Evolutionary conservation across 2,113 vertebrate genomes (phyloP), one percentile per base, ranked within the genome.

Genomic region (Rhizomys pruinosus): DNA sequence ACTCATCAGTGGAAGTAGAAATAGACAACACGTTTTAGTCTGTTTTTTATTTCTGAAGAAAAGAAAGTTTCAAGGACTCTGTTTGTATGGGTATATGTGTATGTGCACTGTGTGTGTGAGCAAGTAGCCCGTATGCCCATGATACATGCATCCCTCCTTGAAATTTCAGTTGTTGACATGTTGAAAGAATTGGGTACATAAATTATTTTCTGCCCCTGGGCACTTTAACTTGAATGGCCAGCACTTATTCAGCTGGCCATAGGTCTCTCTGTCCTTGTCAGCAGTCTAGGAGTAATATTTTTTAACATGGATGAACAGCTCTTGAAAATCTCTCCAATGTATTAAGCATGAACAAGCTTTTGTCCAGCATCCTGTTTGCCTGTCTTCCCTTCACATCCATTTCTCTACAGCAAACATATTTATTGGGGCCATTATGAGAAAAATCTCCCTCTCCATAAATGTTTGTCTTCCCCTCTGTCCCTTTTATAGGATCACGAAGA

Each of bases 251-350:
- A 90, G 81, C 84, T 89, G 97, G 85, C 95, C 95, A 84, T 37
- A 95, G 96, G 93, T 96, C 97, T 97, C 92, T 59, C 89, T 95
- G 97, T 97, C 97, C 98, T 98, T 97, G 96, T 97, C 98, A 97
- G 88, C 55, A 87, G 95, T 96, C 97, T 94, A 96, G 96, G 91
- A 80, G 82, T 89, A 97, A 96, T 98, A 97, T 97, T 97, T 98
- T 97, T 97, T 98, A 97, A 94, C 96, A 97, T 95, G 96, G 97
- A 96, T 98, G 97, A 98, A 92, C 94, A 97, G 93, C 82, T 96
- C 95, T 97, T 97, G 95, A 96, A 95, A 97, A 94, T 97, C 96
- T 97, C 89, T 97, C 89, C 96, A 93, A 96, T 90, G 95, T 97
- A 96, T 97, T 97, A 97, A 97, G 95, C 89, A 96, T 93, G 96